These are phyloP conservation scores for Trimorus sp. DNA, from an alignment of 2,888 invertebrate genomes.

Conservation along the genomic window DNA sequence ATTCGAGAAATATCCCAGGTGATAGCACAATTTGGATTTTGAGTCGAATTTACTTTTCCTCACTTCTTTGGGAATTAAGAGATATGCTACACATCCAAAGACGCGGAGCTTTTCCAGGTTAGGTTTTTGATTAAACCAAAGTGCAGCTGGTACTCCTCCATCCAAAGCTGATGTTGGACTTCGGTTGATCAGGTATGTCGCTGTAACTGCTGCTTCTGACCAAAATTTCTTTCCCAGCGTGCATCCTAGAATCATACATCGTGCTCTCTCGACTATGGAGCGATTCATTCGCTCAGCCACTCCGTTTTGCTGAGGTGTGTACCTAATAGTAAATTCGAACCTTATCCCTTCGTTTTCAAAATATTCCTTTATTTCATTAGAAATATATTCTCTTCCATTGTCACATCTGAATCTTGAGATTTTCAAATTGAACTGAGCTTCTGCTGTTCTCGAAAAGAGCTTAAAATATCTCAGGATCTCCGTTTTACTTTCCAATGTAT, in stretches of 20 bases:
- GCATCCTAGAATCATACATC: conserved; percentile 74
- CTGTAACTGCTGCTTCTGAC: conserved; percentile 70
- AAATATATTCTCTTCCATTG: conserved; percentile 70
- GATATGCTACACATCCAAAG: conserved; percentile 67
- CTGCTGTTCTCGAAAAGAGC: conserved; percentile 67
- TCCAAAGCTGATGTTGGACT: conserved; percentile 66
- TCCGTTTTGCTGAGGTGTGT: conserved; percentile 72
- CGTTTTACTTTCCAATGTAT: conserved; percentile 59
- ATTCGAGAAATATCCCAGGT: conserved; percentile 67
- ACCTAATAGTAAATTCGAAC: conserved; percentile 68
- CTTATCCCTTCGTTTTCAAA: conserved; percentile 68
- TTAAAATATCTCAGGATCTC: conserved; percentile 71
- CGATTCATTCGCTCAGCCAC: conserved; percentile 71
- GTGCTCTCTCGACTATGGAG: conserved; percentile 75
- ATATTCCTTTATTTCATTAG: conserved; percentile 64
- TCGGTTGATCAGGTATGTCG: conserved; percentile 69
- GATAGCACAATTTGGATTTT: conserved; percentile 38
- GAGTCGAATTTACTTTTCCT: conserved; percentile 65
- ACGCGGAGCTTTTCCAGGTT: conserved; percentile 65
- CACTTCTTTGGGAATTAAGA: conserved; percentile 63
- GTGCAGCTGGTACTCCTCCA: conserved; percentile 64
- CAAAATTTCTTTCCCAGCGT: conserved; percentile 75
- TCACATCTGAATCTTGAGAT: conserved; percentile 69
- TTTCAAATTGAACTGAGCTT: conserved; percentile 69
- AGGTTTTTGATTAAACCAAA: conserved; percentile 67